Evolutionary conservation across 2,113 vertebrate genomes (phyloP).

Genomic region (Sturnus vulgaris): DNA sequence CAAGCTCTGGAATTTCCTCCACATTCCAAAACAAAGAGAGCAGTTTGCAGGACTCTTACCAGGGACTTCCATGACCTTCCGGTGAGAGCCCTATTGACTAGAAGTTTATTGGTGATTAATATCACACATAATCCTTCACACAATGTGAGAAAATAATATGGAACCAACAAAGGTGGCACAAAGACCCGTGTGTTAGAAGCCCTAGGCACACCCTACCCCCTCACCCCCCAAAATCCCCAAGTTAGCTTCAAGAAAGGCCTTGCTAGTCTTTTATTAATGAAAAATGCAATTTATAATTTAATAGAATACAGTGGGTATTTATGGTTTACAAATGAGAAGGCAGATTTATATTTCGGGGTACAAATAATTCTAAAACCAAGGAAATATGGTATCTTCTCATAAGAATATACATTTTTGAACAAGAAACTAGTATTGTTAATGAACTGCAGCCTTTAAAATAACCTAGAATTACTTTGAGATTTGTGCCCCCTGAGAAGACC

Average conservation of each 20-base stretch:
- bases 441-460: background rate
- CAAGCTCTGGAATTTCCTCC: background rate
- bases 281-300: background rate
- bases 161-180: background rate
- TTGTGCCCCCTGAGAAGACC: background rate
- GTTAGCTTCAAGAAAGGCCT: background rate
- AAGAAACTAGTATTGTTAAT: background rate
- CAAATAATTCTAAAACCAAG: background rate
- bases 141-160: rapidly evolving
- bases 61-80: background rate
- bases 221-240: background rate
- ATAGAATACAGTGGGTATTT: background rate
- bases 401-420: background rate
- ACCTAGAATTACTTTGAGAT: background rate
- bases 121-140: background rate
- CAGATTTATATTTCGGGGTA: background rate
- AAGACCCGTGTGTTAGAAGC: background rate
- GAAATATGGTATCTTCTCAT: background rate
- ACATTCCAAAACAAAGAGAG: background rate
- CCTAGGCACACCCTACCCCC: background rate
- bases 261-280: background rate
- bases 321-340: background rate
- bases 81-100: background rate
- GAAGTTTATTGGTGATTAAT: background rate
- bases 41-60: background rate